Percentiles rank a stretch among this genome's conserved stretches.
Evolutionary conservation across 2,888 invertebrate species (phyloP).

Genomic region (Nycteola revayana): DNA sequence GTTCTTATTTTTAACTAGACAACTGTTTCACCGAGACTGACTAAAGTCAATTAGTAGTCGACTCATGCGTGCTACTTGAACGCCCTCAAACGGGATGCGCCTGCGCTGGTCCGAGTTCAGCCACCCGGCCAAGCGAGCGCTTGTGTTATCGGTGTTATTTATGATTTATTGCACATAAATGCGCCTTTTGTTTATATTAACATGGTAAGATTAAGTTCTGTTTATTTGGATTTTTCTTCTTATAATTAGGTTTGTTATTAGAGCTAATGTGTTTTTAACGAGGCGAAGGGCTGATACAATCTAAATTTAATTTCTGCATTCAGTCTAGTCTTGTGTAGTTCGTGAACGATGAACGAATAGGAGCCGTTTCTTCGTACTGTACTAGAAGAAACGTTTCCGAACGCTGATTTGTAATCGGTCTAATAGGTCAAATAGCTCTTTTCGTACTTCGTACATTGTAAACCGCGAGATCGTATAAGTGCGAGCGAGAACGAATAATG

Average conservation of each 20-base stretch:
- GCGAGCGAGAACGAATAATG: too few relatives aligned
- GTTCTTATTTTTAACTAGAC: constrained; percentile 47
- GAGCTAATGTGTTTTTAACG: constrained; percentile 7
- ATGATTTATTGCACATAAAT: constrained; percentile 40
- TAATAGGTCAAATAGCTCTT: too few relatives aligned
- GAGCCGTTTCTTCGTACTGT: too few relatives aligned
- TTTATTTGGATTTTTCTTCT: constrained; percentile 17
- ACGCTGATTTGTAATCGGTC: too few relatives aligned
- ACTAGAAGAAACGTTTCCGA: too few relatives aligned
- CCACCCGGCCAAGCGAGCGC: constrained; percentile 38
- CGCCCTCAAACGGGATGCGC: constrained; percentile 57
- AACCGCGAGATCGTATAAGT: too few relatives aligned
- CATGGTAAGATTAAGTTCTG: constrained; percentile 12
- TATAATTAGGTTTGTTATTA: constrained; percentile 19
- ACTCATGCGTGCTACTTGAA: constrained; percentile 57
- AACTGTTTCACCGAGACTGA: constrained; percentile 48
- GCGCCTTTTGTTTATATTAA: constrained; percentile 24
- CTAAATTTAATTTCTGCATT: too few relatives aligned
- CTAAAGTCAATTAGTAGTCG: constrained; percentile 59
- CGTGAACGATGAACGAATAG: too few relatives aligned
- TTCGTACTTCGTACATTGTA: too few relatives aligned
- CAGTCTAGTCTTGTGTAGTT: too few relatives aligned
- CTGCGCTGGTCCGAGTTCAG: constrained; percentile 48
- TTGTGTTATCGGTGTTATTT: constrained; percentile 35
- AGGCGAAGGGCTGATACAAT: too few relatives aligned